phyloP scores from a whole-genome alignment of 2,888 invertebrate genomes.

The Xanthia togata region DNA sequence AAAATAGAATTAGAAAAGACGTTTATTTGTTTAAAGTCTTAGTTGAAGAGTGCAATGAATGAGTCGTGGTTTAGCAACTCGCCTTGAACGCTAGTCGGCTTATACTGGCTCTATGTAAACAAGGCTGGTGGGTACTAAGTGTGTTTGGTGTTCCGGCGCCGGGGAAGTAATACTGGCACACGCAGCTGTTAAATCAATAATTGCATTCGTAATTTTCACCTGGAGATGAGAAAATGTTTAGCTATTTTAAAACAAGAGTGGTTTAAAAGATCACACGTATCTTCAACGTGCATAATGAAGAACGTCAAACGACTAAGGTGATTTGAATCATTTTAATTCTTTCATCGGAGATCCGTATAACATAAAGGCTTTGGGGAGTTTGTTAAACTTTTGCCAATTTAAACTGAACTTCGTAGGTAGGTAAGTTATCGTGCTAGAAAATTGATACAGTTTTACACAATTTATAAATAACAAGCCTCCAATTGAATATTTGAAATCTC shows the following conservation, averaged over 20 bases:
- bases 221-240: constrained; percentile 45
- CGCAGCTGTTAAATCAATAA: constrained; percentile 69
- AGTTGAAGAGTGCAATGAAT: constrained; percentile 30
- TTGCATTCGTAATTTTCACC: constrained; percentile 65
- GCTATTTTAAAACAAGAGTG: constrained; percentile 36
- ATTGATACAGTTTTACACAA: constrained; percentile 17
- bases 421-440: not conserved
- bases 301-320: too few relatives aligned
- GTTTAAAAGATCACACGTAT: constrained; percentile 15
- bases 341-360: not conserved
- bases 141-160: constrained; percentile 64
- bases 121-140: constrained; percentile 57
- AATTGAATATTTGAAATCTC: constrained; percentile 52
- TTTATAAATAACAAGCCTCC: constrained; percentile 11
- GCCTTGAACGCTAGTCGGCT: constrained; percentile 30
- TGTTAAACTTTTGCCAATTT: not conserved
- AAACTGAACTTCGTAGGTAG: not conserved
- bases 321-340: not conserved
- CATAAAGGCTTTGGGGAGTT: not conserved
- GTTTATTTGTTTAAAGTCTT: constrained; percentile 33
- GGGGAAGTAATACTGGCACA: constrained; percentile 55
- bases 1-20: not conserved
- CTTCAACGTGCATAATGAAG: too few relatives aligned
- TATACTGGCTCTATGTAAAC: constrained; percentile 61
- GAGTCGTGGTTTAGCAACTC: constrained; percentile 42